Evolutionary conservation across 2,888 invertebrate species (phyloP).

Genomic region (Cephus sareptanus): DNA sequence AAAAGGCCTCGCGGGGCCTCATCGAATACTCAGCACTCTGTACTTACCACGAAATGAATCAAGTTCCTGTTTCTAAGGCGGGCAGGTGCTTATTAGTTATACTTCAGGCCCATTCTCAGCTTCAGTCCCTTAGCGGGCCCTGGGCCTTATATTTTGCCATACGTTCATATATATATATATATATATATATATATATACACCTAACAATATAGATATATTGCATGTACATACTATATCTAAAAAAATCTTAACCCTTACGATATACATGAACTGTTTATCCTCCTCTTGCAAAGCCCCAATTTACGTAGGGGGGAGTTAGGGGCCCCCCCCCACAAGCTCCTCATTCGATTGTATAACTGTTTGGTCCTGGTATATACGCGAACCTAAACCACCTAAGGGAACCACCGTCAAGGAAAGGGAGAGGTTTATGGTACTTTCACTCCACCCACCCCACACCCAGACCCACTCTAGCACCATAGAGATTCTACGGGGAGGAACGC

Average conservation of each 20-base stretch:
- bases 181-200: constrained; percentile 20
- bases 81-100: constrained; percentile 65
- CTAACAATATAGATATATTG: not conserved
- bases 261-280: not conserved
- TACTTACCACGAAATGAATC: constrained; percentile 66
- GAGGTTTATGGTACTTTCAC: not conserved
- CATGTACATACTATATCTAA: constrained; percentile 39
- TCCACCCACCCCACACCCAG: not conserved
- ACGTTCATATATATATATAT: constrained; percentile 25
- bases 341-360: not conserved
- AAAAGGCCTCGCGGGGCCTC: constrained; percentile 43
- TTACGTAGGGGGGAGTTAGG: constrained; percentile 12
- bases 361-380: not conserved
- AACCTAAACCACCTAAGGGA: not conserved
- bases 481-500: constrained; percentile 22
- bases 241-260: constrained; percentile 54
- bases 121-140: constrained; percentile 19
- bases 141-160: constrained; percentile 13
- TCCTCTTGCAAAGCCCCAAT: not conserved
- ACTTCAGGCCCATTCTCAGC: constrained; percentile 39
- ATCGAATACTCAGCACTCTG: constrained; percentile 52
- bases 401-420: not conserved
- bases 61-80: constrained; percentile 59
- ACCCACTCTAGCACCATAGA: not conserved
- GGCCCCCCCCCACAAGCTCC: constrained; percentile 24